These are phyloP conservation scores for Plestiodon gilberti DNA, from an alignment of 2,113 vertebrate genomes.

Conservation along the genomic window DNA sequence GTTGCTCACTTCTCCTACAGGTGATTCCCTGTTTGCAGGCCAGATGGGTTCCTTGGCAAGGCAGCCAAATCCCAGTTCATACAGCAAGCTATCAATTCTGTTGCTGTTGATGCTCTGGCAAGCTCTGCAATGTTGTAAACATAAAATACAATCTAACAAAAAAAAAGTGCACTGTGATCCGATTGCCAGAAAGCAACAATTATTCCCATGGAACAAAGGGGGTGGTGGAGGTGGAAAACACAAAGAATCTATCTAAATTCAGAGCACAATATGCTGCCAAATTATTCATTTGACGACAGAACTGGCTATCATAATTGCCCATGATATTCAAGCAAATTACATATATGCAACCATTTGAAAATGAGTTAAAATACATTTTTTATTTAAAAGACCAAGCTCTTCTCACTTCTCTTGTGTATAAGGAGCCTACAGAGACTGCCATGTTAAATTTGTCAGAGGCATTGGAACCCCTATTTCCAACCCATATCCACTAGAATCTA, in stretches of 20 bases:
- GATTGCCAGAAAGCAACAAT: neutral
- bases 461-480: neutral
- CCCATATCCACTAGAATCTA: neutral
- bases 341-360: neutral
- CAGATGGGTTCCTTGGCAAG: slow-evolving; percentile 12
- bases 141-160: neutral
- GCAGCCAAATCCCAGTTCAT: slow-evolving; percentile 11
- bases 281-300: neutral
- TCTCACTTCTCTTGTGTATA: neutral
- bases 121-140: neutral
- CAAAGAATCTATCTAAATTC: neutral
- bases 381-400: neutral
- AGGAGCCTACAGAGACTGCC: neutral
- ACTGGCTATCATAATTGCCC: neutral
- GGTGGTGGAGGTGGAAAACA: neutral
- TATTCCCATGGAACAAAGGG: neutral
- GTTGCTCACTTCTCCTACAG: neutral
- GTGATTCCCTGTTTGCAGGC: neutral
- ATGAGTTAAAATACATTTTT: neutral
- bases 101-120: slow-evolving; percentile 25
- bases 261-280: neutral
- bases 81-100: neutral
- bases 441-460: neutral
- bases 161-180: neutral
- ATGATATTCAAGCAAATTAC: neutral